Base-by-base conservation (phyloP, 2,797 vertebrate species). In the Crenichthys baileyi region DNA sequence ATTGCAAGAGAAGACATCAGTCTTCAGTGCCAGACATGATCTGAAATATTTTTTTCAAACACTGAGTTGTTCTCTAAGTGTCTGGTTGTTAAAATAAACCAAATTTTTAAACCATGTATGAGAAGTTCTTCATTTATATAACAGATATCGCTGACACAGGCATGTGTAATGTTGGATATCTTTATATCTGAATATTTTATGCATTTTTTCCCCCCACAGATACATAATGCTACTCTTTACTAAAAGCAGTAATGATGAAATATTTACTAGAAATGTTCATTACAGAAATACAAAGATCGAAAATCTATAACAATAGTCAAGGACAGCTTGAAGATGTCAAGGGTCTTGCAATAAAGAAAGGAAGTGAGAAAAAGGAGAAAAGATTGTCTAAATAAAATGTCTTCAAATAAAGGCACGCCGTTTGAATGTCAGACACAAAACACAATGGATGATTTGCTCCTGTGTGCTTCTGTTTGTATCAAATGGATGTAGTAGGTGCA, bases 31-130 rank as follows among this genome's bases (percentile, higher is more conserved):
- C 80, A 75, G 70, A 67, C 46, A 26, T 50, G 36, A 60, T 72
- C 81, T 77, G 61, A 81, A 84, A 81, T 56, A 60, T 61, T 76
- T 80, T 75, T 82, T 87, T 83, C 74, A 56, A 41, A 71, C 48
- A 36, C 41, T 3, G 8, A 73, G 75, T 70, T 67, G 68, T 51
- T 79, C 58, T 79, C 77, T 51, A 55, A 72, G 58, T 75, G 18
- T 85, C 77, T 74, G 36, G 55, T 61, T 1, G 7, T 50, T 83
- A 70, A 73, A 26, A 78, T n/a, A 46, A 70, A 78, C 56, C 1
- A 12, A 81, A 68, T 72, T 70, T 70, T 79, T 60, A 77, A 44
- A 26, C 4, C 46, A 70, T 56, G 68, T 76, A 31, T 39, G 76
- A 79, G 29, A 79, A 79, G 79, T 20, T 81, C 44, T 75, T 75